Conservation (phyloP, 2,888 invertebrate species). For the Linnaemya tessellans region DNA sequence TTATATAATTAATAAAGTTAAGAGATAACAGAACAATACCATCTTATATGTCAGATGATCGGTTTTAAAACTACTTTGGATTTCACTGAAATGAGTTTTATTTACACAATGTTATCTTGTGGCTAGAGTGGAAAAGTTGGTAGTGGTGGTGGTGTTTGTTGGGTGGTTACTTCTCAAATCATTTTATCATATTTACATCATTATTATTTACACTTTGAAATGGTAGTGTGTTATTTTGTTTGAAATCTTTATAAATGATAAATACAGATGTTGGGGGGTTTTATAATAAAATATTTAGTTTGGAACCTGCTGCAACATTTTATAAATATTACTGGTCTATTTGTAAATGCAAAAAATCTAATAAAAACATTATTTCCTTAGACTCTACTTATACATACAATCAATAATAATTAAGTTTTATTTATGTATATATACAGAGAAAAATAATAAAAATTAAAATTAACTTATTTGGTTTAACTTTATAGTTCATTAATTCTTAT, state of each 20-base stretch:
- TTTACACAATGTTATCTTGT: constrained; percentile 62
- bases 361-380: constrained; percentile 13
- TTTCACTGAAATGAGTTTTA: constrained; percentile 57
- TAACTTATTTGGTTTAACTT: background rate
- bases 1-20: constrained; percentile 7
- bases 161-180: constrained; percentile 15
- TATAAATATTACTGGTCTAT: constrained; percentile 11
- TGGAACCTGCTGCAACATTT: constrained; percentile 46
- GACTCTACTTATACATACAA: constrained; percentile 23
- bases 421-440: constrained; percentile 24
- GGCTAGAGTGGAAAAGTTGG: background rate
- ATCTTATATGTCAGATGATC: constrained; percentile 26
- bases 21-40: constrained; percentile 9
- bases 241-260: constrained; percentile 24
- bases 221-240: constrained; percentile 28
- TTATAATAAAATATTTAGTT: constrained; percentile 18
- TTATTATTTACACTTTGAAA: constrained; percentile 55
- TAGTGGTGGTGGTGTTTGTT: background rate
- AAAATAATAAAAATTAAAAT: background rate
- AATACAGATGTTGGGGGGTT: background rate
- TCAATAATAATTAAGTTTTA: constrained; percentile 2
- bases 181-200: constrained; percentile 51
- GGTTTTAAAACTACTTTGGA: constrained; percentile 50
- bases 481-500: constrained; percentile 13
- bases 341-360: constrained; percentile 33